Percentiles rank a stretch among this genome's conserved stretches.
These are phyloP conservation scores for Philaenus spumarius DNA, from an alignment of 1,140 invertebrate genomes.

Conservation along the genomic window DNA sequence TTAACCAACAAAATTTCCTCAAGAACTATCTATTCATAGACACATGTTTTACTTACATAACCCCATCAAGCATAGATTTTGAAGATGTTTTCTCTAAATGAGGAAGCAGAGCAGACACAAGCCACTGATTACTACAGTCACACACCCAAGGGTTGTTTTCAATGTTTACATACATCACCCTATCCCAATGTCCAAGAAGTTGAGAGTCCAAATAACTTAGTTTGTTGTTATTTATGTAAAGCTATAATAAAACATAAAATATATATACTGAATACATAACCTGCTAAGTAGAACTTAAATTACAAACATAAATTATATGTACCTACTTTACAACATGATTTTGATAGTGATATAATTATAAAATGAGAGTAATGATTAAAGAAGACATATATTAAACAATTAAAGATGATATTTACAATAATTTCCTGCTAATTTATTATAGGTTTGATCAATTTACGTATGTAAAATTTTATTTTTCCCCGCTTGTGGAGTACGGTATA, in stretches of 20 bases:
- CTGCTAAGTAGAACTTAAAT: too few species aligned
- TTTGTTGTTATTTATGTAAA: slow-evolving; percentile 61
- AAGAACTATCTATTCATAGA: background rate
- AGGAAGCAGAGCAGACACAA: slow-evolving; percentile 53
- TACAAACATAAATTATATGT: too few species aligned
- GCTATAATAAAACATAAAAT: slow-evolving; percentile 37
- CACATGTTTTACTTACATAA: slow-evolving; percentile 33
- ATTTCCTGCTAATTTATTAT: too few species aligned
- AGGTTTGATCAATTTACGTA: too few species aligned
- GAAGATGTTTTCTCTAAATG: slow-evolving; percentile 28
- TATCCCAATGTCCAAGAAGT: slow-evolving; percentile 49
- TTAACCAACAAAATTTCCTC: background rate
- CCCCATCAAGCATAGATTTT: slow-evolving; percentile 10
- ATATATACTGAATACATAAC: background rate
- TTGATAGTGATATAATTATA: too few species aligned
- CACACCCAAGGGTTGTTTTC: slow-evolving; percentile 65
- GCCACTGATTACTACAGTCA: slow-evolving; percentile 64
- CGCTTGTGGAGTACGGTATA: too few species aligned
- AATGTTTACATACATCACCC: slow-evolving; percentile 53
- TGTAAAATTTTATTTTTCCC: too few species aligned
- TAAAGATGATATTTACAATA: too few species aligned
- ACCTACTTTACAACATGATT: too few species aligned
- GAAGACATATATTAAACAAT: too few species aligned
- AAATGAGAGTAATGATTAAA: too few species aligned
- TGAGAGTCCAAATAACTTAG: slow-evolving; percentile 50